phyloP scores from a whole-genome alignment of 23 tunicate species.

The Ciona savignyi region DNA sequence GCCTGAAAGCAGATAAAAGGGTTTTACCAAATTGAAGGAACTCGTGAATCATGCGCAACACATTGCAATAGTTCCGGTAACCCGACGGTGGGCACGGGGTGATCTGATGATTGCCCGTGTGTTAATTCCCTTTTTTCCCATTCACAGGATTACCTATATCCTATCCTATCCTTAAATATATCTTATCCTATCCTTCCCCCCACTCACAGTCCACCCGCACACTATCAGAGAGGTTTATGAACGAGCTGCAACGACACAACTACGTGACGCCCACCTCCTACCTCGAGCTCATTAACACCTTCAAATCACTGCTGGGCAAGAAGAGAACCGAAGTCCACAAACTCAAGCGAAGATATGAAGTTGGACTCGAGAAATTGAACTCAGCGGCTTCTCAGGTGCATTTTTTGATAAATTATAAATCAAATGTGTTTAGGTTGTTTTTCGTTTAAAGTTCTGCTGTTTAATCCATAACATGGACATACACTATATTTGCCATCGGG shows the following conservation, averaged over 20 bases:
- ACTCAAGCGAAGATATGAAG: conserved; percentile 81
- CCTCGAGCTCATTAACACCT: conserved; percentile 87
- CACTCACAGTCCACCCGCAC: conserved; percentile 7
- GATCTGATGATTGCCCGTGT: no score
- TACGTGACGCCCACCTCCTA: conserved; percentile 99
- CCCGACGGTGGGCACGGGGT: no score
- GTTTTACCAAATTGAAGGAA: no score
- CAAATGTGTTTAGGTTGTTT: neutral
- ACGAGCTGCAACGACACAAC: conserved; percentile 90
- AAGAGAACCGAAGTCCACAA: conserved; percentile 84
- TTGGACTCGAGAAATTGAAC: conserved; percentile 87
- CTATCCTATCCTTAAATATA: no score
- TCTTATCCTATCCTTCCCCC: neutral
- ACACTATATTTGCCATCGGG: no score
- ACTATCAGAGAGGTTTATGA: conserved; percentile 15
- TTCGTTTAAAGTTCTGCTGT: neutral
- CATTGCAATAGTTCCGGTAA: no score
- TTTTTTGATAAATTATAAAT: neutral
- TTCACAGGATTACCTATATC: no score
- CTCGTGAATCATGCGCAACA: no score
- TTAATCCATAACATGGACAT: no score
- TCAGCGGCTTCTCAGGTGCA: conserved; percentile 91
- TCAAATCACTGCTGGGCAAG: conserved; percentile 71
- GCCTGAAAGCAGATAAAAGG: no score
- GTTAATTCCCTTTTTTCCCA: no score